Conservation (phyloP, 53 echinoderm and acorn worm genomes). For the Actinopyga echinites region DNA sequence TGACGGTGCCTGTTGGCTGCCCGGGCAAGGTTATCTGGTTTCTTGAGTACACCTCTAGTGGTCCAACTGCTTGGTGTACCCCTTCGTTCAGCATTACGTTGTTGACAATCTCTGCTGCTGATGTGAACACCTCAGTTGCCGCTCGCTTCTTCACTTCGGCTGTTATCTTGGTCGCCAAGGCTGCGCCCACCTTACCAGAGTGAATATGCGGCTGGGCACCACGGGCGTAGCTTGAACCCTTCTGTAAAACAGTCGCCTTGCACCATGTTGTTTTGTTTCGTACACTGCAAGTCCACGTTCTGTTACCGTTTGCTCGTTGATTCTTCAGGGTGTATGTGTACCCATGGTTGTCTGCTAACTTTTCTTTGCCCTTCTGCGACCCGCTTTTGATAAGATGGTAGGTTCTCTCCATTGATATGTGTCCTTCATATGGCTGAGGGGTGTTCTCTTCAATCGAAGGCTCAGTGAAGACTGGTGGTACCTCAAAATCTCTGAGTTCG, state of each 20-base stretch:
- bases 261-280: conserved; percentile 6
- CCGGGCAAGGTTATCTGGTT: conserved; percentile 42
- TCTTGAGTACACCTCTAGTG: conserved; percentile 24
- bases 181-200: neutral
- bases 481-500: neutral
- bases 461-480: neutral
- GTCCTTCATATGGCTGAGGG: neutral
- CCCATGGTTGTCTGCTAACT: neutral
- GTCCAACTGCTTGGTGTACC: neutral
- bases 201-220: conserved; percentile 9
- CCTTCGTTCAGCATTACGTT: neutral
- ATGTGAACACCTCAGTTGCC: neutral
- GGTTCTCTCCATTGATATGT: neutral
- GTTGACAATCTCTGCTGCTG: conserved; percentile 35
- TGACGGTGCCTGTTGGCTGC: conserved; percentile 43
- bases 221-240: neutral
- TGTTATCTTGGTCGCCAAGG: neutral
- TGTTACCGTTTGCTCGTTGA: neutral
- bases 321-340: neutral
- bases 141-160: conserved; percentile 28
- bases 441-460: conserved; percentile 5
- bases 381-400: neutral
- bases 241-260: conserved; percentile 23
- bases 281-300: conserved; percentile 10
- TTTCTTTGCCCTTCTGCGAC: conserved; percentile 3